Base-by-base conservation (phyloP, 2,113 vertebrate species). In the Notarius quadriscutis region DNA sequence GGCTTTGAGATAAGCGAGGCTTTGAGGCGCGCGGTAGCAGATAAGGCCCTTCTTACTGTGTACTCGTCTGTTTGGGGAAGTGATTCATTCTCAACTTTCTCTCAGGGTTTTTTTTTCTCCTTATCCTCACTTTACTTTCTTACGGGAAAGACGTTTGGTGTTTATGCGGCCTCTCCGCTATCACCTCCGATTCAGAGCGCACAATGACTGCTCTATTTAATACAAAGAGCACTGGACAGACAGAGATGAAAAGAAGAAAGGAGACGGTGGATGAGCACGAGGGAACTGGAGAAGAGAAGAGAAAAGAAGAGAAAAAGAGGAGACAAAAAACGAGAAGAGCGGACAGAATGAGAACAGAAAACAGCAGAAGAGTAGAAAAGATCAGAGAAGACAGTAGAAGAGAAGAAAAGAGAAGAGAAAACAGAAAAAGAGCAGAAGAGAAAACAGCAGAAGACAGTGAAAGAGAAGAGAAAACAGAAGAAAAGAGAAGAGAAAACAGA, bases 1-100 rank as follows among this genome's bases (percentile, higher is more conserved):
- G 60, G 58, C 86, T 87, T 53, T 77, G 71, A 83, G 81, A 87
- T 83, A 87, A 67, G 86, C 81, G 48, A 55, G 81, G 57, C 86
- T 84, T 87, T 87, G 81, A 84, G 74, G 22, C 11, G 72, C 10
- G 51, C 71, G 51, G 15, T 62, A n/a, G 50, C n/a, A 57, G 71
- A 84, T 84, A 78, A 87, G 86, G 81, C 86, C 15, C 10, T 50
- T 87, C 48, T 62, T 74, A 51, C 81, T 77, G 69, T 77, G 69
- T 11, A 69, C 86, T 87, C 41, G 50, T 78, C 60, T 67, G 71
- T 84, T 78, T 57, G 50, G 69, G 81, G 81, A 78, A 74, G 71
- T 63, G 71, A 77, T 77, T 65, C 81, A 7, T 65, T 83, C 86
- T 83, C 81, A 5, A 8, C 75, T 83, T 75, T 63, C 86, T 58